Evolutionary conservation across 2,888 invertebrate species (phyloP), one percentile per base, ranked within the genome.

Genomic region (Gasteruption jaculator): DNA sequence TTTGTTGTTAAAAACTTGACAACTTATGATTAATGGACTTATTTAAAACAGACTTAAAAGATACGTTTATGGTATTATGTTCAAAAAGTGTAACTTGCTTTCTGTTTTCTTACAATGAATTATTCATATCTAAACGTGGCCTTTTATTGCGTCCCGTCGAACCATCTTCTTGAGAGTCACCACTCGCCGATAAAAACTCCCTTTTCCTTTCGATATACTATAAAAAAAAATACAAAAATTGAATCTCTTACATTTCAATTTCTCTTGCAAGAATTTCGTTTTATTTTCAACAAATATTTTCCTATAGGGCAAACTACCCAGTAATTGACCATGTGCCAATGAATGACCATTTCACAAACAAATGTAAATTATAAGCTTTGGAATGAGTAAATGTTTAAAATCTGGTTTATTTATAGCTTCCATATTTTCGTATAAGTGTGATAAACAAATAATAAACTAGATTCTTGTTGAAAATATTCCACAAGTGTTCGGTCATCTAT

Each of bases 161-260:
- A n/a, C 76, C 74, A 22, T 80, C 79, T 43, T 80, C 80, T 50
- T 76, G 76, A 49, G 68, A 60, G 36, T 74, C 74, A 35, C 69
- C 61, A 55, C 73, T 76, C 48, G 74, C 74, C 47, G 66, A 60
- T 43, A 69, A 49, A 22, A 71, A 58, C 37, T 81, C 81, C 48
- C 81, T 73, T 66, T 81, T 81, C 61, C 80, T 80, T 50, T 79
- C 80, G 24, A 79, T 76, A 46, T 72, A 76, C 73, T 80, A 72
- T 68, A 76, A 76, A 68, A 40, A 68, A 40, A 48, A 38, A 34
- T 29, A 15, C 19, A 16, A 40, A 30, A 22, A 26, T n/a, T 15
- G 34, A 16, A 22, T 25, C 16, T 16, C 16, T 35, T 4, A 18
- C 8, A 19, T 21, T n/a, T 29, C 31, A 10, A 14, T 21, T 12